A percentile compares a stretch with the other conserved stretches of the same genome.
Evolutionary conservation across 2,888 invertebrate species (phyloP).

Genomic region (Tholera decimalis): DNA sequence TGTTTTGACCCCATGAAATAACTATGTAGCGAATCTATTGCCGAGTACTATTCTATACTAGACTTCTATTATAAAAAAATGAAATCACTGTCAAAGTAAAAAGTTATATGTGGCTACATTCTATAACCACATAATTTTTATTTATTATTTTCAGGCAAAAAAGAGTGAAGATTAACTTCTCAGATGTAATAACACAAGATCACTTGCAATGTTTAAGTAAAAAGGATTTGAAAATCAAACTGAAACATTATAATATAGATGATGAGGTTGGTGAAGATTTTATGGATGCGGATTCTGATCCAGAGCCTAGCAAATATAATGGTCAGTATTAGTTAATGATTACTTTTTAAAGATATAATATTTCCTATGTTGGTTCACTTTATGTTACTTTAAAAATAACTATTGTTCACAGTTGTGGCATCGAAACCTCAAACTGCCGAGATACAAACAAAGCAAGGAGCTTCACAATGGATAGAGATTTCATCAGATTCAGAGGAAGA

Average conservation of each 20-base stretch:
- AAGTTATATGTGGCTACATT: too few species aligned
- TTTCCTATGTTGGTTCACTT: background rate
- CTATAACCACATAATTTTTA: background rate
- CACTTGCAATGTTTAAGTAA: constrained; percentile 80
- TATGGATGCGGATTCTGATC: constrained; percentile 70
- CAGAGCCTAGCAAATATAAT: constrained; percentile 86
- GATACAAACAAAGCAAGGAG: constrained; percentile 77
- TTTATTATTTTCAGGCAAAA: constrained; percentile 80
- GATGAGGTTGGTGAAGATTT: constrained; percentile 68
- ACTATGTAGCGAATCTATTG: too few species aligned
- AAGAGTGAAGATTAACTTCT: constrained; percentile 82
- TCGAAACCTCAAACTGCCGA: constrained; percentile 83
- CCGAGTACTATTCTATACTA: too few species aligned
- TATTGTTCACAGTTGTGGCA: constrained; percentile 80
- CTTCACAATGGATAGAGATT: constrained; percentile 86
- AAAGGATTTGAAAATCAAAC: constrained; percentile 81
- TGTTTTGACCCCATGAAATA: background rate
- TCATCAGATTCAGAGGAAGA: constrained; percentile 87
- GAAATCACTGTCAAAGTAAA: background rate
- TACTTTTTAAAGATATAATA: background rate
- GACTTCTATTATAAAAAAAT: too few species aligned
- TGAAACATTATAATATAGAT: constrained; percentile 81
- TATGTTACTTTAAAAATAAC: constrained; percentile 15
- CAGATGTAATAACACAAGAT: constrained; percentile 81
- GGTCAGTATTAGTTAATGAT: constrained; percentile 69